These are phyloP conservation scores for Sclerodermus sp. DNA, from an alignment of 2,888 invertebrate species.

Conservation along the genomic window DNA sequence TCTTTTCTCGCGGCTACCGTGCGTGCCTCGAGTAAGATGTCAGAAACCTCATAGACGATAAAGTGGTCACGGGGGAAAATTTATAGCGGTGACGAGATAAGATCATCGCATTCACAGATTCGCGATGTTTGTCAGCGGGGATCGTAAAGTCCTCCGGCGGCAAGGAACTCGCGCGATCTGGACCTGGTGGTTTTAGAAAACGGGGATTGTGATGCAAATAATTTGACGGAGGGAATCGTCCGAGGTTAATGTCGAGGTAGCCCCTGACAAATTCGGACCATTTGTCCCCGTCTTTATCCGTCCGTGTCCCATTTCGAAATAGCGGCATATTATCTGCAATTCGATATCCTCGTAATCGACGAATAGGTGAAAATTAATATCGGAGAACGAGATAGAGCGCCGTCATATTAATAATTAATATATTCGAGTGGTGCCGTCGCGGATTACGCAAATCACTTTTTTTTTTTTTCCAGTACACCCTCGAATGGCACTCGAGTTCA, in stretches of 20 bases:
- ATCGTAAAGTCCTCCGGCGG: not conserved
- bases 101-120: not conserved
- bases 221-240: not conserved
- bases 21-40: too few species aligned
- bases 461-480: too few species aligned
- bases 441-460: too few species aligned
- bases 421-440: too few species aligned
- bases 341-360: not conserved
- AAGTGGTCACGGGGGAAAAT: too few species aligned
- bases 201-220: slow-evolving; percentile 18
- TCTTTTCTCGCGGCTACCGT: too few species aligned
- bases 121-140: too few species aligned
- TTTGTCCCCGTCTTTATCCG: slow-evolving; percentile 25
- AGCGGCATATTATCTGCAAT: not conserved
- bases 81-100: not conserved
- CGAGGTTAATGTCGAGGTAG: too few species aligned
- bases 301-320: not conserved
- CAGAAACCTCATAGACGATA: too few species aligned
- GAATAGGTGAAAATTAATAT: not conserved
- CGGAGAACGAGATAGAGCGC: too few species aligned
- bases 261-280: slow-evolving; percentile 33
- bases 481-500: too few species aligned
- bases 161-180: not conserved
- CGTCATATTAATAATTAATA: too few species aligned
- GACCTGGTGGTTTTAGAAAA: slow-evolving; percentile 3